Evolutionary conservation across 2,113 vertebrate genomes (phyloP), one percentile per base, ranked within the genome.

Genomic region (Aptenodytes patagonicus): DNA sequence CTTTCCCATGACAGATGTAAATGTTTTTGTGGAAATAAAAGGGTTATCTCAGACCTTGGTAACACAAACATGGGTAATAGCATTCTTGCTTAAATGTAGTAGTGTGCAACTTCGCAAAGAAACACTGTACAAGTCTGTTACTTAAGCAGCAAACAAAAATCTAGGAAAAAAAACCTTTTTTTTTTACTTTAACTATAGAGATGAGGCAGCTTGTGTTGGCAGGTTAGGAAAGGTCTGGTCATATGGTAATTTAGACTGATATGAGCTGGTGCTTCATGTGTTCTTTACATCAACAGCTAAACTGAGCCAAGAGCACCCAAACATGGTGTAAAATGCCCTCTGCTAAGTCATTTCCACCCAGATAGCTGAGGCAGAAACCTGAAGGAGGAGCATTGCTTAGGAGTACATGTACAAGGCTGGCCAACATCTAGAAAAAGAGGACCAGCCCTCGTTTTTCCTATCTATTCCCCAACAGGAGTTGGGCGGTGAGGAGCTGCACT

Each of bases 81-180:
- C n/a, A 9, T 15, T 78, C 24, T 47, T 57, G 22, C 7, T 91
- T 51, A 57, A 69, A 44, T 72, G 31, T 1, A 5, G 13, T 62
- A 54, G 31, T 1, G 1, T 17, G n/a, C 31, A 62, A 1, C 25
- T 70, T 78, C 2, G 24, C 49, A 65, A 85, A 90, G 54, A 20
- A 36, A 25, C 7, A 25, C 7, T 3, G 0, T 32, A 8, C 2
- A 0, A 38, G 9, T 68, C 17, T 44, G 13, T n/a, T 60, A 24
- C 13, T 85, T 44, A 42, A 60, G 17, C 10, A 64, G 24, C 8
- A 62, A 68, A 9, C 2, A 38, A 44, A 85, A 60, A 49, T 15
- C 13, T 28, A 34, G 52, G 52, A 21, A 47, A 73, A 62, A 17
- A 32, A 40, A 40, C 10, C 38, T 42, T 71, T 36, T 71, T 52